These are phyloP conservation scores for Scaptomyza caliginosa DNA, from an alignment of 2,888 invertebrate species.

Conservation along the genomic window DNA sequence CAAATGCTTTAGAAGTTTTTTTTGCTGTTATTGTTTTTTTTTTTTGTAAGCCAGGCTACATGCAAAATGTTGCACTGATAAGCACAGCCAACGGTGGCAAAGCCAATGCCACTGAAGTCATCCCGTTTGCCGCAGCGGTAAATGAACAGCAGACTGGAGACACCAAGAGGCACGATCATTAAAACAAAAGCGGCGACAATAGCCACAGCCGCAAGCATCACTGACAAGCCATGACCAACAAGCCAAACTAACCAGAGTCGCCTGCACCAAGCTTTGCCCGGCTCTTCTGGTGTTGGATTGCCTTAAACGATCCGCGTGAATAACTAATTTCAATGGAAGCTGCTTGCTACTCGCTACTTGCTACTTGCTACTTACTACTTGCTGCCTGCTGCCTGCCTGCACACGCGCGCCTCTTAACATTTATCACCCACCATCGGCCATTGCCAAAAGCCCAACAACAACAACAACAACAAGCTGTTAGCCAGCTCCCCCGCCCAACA, in stretches of 20 bases:
- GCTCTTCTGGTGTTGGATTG: slow-evolving; percentile 73
- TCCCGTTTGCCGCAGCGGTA: slow-evolving; percentile 67
- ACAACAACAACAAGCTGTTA: slow-evolving; percentile 17
- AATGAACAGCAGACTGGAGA: slow-evolving; percentile 59
- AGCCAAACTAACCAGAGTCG: slow-evolving; percentile 28
- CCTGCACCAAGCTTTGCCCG: slow-evolving; percentile 22
- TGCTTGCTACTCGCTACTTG: slow-evolving; percentile 59
- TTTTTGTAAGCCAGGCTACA: slow-evolving; percentile 64
- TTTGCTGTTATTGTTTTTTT: not conserved
- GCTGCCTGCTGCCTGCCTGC: slow-evolving; percentile 39
- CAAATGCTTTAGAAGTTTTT: slow-evolving; percentile 68
- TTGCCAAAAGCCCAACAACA: slow-evolving; percentile 27
- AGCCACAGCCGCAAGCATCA: slow-evolving; percentile 50
- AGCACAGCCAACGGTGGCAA: slow-evolving; percentile 62
- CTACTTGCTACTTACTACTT: slow-evolving; percentile 54
- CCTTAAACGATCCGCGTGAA: slow-evolving; percentile 83
- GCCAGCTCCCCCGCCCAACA: slow-evolving; percentile 1
- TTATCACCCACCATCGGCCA: slow-evolving; percentile 81
- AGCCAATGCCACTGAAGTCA: slow-evolving; percentile 73
- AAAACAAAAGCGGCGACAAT: slow-evolving; percentile 82
- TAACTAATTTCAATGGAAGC: slow-evolving; percentile 83
- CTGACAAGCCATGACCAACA: slow-evolving; percentile 78
- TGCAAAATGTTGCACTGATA: slow-evolving; percentile 81
- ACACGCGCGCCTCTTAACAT: slow-evolving; percentile 67
- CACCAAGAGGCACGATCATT: slow-evolving; percentile 78